These are phyloP conservation scores for Cheilosia vulpina DNA, from an alignment of 2,888 invertebrate species.

Conservation along the genomic window DNA sequence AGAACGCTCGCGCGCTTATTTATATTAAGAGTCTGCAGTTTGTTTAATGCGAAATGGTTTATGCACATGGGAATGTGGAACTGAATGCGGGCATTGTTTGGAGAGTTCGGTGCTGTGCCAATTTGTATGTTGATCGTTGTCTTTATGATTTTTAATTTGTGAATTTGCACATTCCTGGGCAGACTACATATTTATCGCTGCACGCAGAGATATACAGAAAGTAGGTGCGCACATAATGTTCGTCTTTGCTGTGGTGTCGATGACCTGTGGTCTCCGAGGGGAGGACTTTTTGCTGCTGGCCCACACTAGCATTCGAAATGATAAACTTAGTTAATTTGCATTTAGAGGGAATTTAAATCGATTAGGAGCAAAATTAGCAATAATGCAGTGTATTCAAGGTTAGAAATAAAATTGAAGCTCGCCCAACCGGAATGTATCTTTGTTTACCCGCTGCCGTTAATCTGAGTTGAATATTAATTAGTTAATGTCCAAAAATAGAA, in stretches of 20 bases:
- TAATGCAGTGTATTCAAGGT: too few relatives aligned
- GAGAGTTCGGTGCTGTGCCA: constrained; percentile 9
- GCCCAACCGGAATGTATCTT: too few relatives aligned
- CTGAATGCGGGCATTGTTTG: constrained; percentile 70
- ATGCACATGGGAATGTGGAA: constrained; percentile 61
- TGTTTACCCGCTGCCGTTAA: too few relatives aligned
- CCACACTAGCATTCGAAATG: neutral
- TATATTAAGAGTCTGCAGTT: constrained; percentile 66
- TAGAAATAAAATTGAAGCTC: too few relatives aligned
- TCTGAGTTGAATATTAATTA: too few relatives aligned
- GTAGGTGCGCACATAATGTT: constrained; percentile 31
- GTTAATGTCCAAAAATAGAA: too few relatives aligned
- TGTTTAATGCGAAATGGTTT: constrained; percentile 67
- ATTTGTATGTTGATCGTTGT: constrained; percentile 57
- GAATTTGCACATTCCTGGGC: constrained; percentile 56
- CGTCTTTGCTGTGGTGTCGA: constrained; percentile 11
- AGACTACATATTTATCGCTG: neutral
- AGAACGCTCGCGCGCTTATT: constrained; percentile 54
- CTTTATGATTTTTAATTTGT: constrained; percentile 71
- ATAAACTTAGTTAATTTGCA: neutral
- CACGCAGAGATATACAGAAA: constrained; percentile 4
- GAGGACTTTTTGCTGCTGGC: neutral
- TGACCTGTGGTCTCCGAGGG: neutral
- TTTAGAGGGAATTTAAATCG: too few relatives aligned
- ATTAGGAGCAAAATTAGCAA: too few relatives aligned